phyloP scores from a whole-genome alignment of 2,113 vertebrate species.

The Dasyprocta punctata region DNA sequence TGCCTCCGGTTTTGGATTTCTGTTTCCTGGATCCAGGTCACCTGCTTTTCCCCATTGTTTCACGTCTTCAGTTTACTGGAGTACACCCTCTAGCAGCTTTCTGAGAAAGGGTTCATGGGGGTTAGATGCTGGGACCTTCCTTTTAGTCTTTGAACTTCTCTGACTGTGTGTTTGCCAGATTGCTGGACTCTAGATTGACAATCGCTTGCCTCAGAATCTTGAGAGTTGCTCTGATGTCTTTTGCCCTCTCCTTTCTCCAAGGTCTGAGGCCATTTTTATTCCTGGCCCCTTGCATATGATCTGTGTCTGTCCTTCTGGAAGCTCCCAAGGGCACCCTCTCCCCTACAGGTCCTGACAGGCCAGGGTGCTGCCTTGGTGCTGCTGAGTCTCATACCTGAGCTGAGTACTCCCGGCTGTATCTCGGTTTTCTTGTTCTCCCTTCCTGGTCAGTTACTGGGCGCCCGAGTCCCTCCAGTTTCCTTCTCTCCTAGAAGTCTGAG shows the following conservation, averaged over 20 bases:
- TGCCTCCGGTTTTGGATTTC: neutral
- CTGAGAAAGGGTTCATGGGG: neutral
- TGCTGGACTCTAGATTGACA: neutral
- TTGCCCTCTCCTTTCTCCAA: neutral
- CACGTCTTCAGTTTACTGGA: neutral
- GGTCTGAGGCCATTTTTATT: neutral
- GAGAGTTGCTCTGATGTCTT: neutral
- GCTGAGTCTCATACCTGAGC: neutral
- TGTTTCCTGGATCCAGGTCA: neutral
- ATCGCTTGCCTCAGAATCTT: neutral
- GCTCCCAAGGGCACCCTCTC: accelerated
- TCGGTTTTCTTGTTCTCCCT: neutral
- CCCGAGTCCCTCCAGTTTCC: neutral
- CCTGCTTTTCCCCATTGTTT: neutral
- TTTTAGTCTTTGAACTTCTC: neutral
- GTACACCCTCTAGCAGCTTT: neutral
- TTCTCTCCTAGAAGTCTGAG: too few relatives aligned
- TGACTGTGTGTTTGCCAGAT: neutral
- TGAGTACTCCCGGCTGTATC: neutral
- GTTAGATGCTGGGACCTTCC: neutral
- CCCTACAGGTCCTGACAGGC: accelerated
- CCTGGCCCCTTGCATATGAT: accelerated
- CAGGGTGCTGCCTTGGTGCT: accelerated
- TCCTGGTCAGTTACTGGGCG: neutral
- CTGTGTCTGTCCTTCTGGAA: neutral